Percentiles rank a stretch among this genome's conserved stretches.
These are phyloP conservation scores for Bursaphelenchus mucronatus DNA, from an alignment of 1,140 invertebrate species.

Conservation along the genomic window DNA sequence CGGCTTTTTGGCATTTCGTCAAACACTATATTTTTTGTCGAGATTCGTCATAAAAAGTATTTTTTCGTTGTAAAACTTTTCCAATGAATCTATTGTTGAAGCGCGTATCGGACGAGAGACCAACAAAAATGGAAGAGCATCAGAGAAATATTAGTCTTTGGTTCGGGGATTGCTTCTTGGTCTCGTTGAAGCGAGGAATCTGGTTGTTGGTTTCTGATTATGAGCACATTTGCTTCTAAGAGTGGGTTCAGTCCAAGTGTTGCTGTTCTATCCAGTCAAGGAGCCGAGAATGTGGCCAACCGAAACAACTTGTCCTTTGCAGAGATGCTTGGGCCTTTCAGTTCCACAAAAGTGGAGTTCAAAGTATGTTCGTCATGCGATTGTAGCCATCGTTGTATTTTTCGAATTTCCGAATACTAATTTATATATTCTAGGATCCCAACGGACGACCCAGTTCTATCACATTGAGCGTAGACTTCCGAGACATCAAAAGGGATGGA, in stretches of 20 bases:
- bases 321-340: slow-evolving; percentile 43
- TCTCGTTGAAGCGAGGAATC: too few relatives aligned
- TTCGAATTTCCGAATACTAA: background rate
- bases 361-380: slow-evolving; percentile 32
- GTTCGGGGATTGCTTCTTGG: too few relatives aligned
- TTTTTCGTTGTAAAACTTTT: too few relatives aligned
- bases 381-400: background rate
- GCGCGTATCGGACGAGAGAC: too few relatives aligned
- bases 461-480: slow-evolving; percentile 33
- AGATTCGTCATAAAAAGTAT: too few relatives aligned
- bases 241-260: slow-evolving; percentile 28
- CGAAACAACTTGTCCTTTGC: slow-evolving; percentile 43
- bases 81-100: too few relatives aligned
- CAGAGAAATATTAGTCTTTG: too few relatives aligned
- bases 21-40: too few relatives aligned
- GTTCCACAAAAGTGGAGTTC: slow-evolving; percentile 19
- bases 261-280: slow-evolving; percentile 39
- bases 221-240: background rate
- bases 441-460: slow-evolving; percentile 18
- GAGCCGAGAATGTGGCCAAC: slow-evolving; percentile 25
- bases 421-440: slow-evolving; percentile 39
- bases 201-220: too few relatives aligned
- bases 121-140: too few relatives aligned
- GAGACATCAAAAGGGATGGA: slow-evolving; percentile 36
- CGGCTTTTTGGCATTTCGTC: background rate